A percentile compares a stretch with the other conserved stretches of the same genome.
Conservation (phyloP, 2,797 vertebrate genomes). For the Crocodylus rhombifer region DNA sequence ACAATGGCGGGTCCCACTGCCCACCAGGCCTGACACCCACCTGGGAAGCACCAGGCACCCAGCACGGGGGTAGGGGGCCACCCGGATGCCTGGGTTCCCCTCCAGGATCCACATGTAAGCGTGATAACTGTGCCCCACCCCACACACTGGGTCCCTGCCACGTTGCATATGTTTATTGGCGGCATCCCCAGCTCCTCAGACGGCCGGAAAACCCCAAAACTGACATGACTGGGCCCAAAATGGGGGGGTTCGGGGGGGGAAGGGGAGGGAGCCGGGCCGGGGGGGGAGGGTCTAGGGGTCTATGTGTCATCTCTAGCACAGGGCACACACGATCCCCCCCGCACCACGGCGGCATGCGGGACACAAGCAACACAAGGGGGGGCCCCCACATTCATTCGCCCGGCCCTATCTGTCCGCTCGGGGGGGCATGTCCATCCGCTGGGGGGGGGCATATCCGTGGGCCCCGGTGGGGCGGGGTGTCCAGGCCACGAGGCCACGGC, state of each 20-base stretch:
- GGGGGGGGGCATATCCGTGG: neutral
- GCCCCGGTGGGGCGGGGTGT: constrained; percentile 37
- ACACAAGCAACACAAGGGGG: neutral
- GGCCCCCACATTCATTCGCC: neutral
- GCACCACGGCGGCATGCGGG: neutral
- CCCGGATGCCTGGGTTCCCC: neutral
- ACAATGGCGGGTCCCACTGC: neutral
- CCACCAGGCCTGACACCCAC: neutral
- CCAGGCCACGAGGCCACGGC: neutral
- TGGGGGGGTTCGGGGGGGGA: too few species aligned
- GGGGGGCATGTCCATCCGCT: neutral
- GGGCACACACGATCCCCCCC: neutral
- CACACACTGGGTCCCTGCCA: too few species aligned
- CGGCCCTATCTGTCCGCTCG: constrained; percentile 3
- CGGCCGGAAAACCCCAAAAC: too few species aligned
- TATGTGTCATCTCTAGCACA: too few species aligned
- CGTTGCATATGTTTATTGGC: too few species aligned
- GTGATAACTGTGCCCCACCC: neutral
- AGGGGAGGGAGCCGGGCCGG: neutral
- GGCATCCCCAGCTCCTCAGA: too few species aligned
- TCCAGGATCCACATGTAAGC: too few species aligned
- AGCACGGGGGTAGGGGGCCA: too few species aligned
- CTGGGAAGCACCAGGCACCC: too few species aligned
- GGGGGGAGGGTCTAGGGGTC: neutral
- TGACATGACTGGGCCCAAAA: too few species aligned